phyloP scores from a whole-genome alignment of 2,888 invertebrate genomes.

The Glaucopsyche alexis region DNA sequence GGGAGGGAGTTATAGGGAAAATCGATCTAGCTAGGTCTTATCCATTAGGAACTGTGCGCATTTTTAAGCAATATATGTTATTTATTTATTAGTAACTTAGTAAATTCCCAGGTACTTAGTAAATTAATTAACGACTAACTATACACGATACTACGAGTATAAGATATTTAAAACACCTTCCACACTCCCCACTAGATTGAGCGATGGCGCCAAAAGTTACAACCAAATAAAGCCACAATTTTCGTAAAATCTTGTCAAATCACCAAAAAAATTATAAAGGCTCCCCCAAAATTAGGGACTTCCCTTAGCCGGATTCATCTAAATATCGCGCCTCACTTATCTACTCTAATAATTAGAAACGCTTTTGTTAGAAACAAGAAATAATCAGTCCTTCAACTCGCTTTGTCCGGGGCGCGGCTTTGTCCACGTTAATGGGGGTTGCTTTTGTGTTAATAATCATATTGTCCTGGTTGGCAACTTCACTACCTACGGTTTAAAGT shows the following conservation, averaged over 20 bases:
- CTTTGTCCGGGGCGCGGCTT: conserved; percentile 55
- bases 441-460: conserved; percentile 56
- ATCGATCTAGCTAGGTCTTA: too few species aligned
- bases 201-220: neutral
- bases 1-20: too few species aligned
- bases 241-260: conserved; percentile 11
- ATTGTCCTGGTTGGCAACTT: conserved; percentile 45
- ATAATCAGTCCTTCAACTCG: conserved; percentile 58
- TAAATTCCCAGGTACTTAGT: too few species aligned
- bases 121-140: too few species aligned
- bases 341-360: conserved; percentile 49
- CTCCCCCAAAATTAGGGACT: conserved; percentile 16
- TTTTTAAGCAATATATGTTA: too few species aligned
- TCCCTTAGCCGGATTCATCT: conserved; percentile 35
- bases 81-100: too few species aligned
- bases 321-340: conserved; percentile 41
- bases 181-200: neutral
- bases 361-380: conserved; percentile 57
- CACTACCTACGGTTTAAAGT: conserved; percentile 33
- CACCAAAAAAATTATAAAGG: conserved; percentile 15
- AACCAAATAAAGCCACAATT: neutral
- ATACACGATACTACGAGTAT: too few species aligned
- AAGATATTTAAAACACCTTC: neutral
- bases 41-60: too few species aligned
- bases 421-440: conserved; percentile 47